phyloP scores from a whole-genome alignment of 2,113 vertebrate genomes.

The Junco hyemalis region DNA sequence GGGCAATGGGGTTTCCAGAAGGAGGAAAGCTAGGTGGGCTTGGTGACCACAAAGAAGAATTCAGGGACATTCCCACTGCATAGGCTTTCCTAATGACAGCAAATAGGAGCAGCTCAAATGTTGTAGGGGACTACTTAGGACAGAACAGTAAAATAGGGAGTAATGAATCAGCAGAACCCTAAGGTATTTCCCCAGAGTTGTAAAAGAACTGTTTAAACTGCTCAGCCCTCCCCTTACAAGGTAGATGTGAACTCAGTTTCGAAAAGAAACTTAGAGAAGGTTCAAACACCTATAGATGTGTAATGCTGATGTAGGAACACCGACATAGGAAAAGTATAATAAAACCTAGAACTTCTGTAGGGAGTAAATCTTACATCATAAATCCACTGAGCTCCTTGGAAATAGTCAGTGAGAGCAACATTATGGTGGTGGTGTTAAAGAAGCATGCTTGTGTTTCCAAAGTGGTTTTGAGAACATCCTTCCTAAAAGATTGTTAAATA shows the following conservation, averaged over 20 bases:
- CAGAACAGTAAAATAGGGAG: not conserved
- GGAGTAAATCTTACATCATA: not conserved
- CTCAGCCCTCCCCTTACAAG: not conserved
- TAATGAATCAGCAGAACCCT: not conserved
- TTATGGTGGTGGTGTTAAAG: not conserved
- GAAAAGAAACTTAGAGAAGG: not conserved
- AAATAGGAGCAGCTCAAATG: not conserved
- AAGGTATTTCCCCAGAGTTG: not conserved
- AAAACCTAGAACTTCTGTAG: not conserved
- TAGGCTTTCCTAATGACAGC: not conserved
- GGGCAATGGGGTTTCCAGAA: not conserved
- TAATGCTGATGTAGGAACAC: not conserved
- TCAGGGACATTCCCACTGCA: not conserved
- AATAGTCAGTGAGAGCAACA: not conserved
- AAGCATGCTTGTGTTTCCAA: not conserved
- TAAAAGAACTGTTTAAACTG: not conserved
- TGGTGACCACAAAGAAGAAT: not conserved
- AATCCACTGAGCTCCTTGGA: not conserved
- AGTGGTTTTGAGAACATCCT: not conserved
- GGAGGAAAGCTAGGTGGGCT: not conserved
- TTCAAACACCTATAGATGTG: not conserved
- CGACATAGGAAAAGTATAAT: not conserved
- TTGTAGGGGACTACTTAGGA: not conserved
- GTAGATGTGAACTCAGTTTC: not conserved
- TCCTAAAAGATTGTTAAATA: not conserved